phyloP scores from a whole-genome alignment of 53 echinoderm and acorn worm species.

The Luidia sarsii region DNA sequence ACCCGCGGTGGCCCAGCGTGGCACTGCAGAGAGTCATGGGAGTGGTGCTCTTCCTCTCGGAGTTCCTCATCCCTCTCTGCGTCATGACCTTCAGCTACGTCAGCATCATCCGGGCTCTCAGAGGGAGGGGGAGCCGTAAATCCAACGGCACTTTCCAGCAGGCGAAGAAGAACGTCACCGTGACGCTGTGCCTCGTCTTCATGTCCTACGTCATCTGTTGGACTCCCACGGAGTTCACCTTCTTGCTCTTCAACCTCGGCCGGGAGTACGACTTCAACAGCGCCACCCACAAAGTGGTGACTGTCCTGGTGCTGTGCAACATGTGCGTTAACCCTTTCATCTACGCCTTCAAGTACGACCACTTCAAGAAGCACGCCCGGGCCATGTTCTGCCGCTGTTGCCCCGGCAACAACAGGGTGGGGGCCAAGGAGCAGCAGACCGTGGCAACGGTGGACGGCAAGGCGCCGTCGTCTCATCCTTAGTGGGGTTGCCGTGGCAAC shows the following conservation, averaged over 20 bases:
- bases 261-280: conserved; percentile 74
- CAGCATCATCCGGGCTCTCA: conserved; percentile 78
- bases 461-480: background rate
- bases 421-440: conserved; percentile 16
- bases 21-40: conserved; percentile 75
- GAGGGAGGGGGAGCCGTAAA: conserved; percentile 68
- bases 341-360: conserved; percentile 88
- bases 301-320: conserved; percentile 77
- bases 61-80: conserved; percentile 76
- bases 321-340: conserved; percentile 85
- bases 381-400: conserved; percentile 54
- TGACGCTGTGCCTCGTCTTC: conserved; percentile 77
- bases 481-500: too few relatives aligned
- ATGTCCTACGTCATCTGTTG: conserved; percentile 87
- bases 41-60: conserved; percentile 72
- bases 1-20: conserved; percentile 66
- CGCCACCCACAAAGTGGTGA: conserved; percentile 66
- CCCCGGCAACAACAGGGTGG: conserved; percentile 16
- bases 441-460: conserved; percentile 13
- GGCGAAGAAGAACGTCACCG: conserved; percentile 87
- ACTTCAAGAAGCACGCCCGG: conserved; percentile 67
- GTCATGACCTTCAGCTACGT: conserved; percentile 87
- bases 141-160: conserved; percentile 69
- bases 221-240: conserved; percentile 84
- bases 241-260: conserved; percentile 77